Base-by-base conservation (phyloP, 1,140 invertebrate species). In the Listronotus bonariensis region DNA sequence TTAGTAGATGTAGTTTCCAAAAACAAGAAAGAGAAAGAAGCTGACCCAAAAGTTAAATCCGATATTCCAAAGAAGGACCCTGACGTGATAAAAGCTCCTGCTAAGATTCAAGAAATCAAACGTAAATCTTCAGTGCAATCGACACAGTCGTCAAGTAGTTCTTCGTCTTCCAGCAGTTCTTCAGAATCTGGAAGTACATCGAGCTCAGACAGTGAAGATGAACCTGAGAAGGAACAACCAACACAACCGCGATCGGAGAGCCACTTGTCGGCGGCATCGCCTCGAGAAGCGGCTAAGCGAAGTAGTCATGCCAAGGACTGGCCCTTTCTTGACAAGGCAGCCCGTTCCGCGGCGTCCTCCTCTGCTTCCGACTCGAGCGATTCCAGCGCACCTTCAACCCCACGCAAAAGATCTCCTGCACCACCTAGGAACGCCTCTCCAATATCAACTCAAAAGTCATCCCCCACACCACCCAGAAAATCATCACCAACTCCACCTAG, bases 271-370 rank as follows among this genome's bases (percentile, higher is more conserved):
- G 43, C 58, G 42, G 31, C 38, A 15, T 61, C 45, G 20, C 43
- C 55, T 55, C 68, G 66, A 67, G 75, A 75, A 61, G 40, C 64
- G 66, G 60, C 63, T 66, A 75, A 73, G 73, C 76, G 74, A 64
- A 71, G 43, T 53, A 56, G 67, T 62, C 62, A 65, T 53, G 69
- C 71, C 68, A 76, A 76, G 70, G 78, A 79, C 74, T 75, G 75
- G 78, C 78, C 78, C 78, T 79, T 79, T 79, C 78, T 79, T 78
- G 78, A 79, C 78, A 79, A 79, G 78, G 78, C 55, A 70, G 59
- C 76, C 72, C 74, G 75, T 71, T 68, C 77, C 43, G 70, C 72
- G 71, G 74, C 74, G 67, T 71, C 70, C 46, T 72, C 72, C 52
- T 68, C 70, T 60, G 69, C 73, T 56, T 76, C 75, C 60, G 75